Base-by-base conservation (phyloP, 2,797 vertebrate genomes). In the Sebastes diploproa region DNA sequence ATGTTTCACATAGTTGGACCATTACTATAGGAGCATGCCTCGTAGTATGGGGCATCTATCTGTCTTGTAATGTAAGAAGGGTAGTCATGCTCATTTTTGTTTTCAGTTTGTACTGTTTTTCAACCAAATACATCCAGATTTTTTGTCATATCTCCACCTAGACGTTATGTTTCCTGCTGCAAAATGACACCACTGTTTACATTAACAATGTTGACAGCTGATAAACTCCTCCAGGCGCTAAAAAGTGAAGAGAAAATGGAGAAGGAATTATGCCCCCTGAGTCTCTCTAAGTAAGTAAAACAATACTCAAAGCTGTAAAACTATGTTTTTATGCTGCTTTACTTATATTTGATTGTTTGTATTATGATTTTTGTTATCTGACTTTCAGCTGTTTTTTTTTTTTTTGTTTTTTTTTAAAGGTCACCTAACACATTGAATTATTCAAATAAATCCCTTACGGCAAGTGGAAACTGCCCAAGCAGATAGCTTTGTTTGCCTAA, bases 191-290 rank as follows among this genome's bases (percentile, higher is more conserved):
- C 34, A 23, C 5, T 10, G 1, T 72, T 67, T 75, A 77, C 27
- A 64, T 13, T 74, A 75, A 73, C 25, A 58, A 4, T 14, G 67
- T 42, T 62, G 30, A 75, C 64, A 78, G 23, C 55, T 67, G 32
- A 68, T 50, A 69, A 75, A 74, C 23, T 50, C 69, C 76, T 82
- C 23, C 36, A 66, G 59, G 71, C 50, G 20, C 20, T 38, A 62
- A 54, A n/a, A 67, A 29, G 30, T 22, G 23, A 46, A 34, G 14
- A 46, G 12, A 36, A 73, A 68, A 69, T 72, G 29, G 4, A 34
- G 23, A 55, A 18, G 16, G 50, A 54, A 79, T 78, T 54, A 12
- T 16, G 38, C 38, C 61, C 65, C 23, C 27, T 3, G 58, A 66
- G 74, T 58, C 58, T 25, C 27, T 27, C 29, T 16, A 29, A 70